Conservation (phyloP, 2,797 vertebrate genomes). For the Menidia menidia region DNA sequence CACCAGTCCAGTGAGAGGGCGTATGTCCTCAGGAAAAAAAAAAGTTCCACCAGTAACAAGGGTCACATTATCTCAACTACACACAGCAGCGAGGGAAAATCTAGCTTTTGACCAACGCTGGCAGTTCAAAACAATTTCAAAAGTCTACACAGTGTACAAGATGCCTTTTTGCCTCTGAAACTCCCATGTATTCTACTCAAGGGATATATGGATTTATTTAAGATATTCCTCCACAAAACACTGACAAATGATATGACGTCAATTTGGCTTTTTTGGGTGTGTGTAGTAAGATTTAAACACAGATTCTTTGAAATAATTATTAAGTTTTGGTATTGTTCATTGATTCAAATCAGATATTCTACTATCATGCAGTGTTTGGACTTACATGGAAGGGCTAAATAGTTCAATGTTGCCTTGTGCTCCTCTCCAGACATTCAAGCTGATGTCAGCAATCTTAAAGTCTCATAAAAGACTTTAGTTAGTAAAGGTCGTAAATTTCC, state of each 20-base stretch:
- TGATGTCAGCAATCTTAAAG: neutral
- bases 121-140: conserved; percentile 48
- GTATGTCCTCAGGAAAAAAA: conserved; percentile 52
- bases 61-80: conserved; percentile 51
- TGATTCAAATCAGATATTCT: too few relatives aligned
- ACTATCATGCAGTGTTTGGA: too few relatives aligned
- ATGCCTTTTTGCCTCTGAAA: conserved; percentile 29
- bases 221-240: neutral
- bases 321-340: neutral
- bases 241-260: neutral
- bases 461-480: neutral
- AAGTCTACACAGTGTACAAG: conserved; percentile 37
- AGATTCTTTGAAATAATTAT: neutral
- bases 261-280: neutral
- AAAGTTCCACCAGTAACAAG: conserved; percentile 41
- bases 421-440: neutral
- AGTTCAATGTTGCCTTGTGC: neutral
- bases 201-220: neutral
- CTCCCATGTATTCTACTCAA: conserved; percentile 17
- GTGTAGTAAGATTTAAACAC: neutral
- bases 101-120: conserved; percentile 45
- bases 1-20: conserved; percentile 49
- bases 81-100: conserved; percentile 39
- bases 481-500: neutral
- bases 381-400: neutral